A percentile compares a stretch with the other conserved stretches of the same genome.
These are phyloP conservation scores for Tursiops truncatus DNA, from an alignment of 2,113 vertebrate species.

Conservation along the genomic window DNA sequence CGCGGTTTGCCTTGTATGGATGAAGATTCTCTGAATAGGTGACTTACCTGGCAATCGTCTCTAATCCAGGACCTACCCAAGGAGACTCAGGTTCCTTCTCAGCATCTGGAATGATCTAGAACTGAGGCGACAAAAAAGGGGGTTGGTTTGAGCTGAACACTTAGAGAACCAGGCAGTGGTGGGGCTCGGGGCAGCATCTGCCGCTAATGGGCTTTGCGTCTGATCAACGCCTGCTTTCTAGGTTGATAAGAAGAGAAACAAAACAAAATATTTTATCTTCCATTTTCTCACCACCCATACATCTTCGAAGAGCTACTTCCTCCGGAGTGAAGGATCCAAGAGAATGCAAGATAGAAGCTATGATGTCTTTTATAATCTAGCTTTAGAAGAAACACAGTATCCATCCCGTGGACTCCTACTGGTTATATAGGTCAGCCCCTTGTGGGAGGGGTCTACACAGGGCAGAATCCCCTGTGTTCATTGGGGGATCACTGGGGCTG, in stretches of 20 bases:
- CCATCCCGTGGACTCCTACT: neutral
- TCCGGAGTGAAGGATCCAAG: neutral
- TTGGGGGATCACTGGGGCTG: neutral
- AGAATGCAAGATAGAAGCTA: neutral
- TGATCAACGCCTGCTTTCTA: neutral
- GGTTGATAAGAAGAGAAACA: neutral
- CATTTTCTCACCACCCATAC: neutral
- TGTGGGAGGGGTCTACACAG: neutral
- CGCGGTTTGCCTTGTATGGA: neutral
- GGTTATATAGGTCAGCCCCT: neutral
- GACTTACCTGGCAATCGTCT: neutral
- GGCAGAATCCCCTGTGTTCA: neutral
- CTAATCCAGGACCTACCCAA: neutral
- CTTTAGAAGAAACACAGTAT: neutral
- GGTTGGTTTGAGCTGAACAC: neutral
- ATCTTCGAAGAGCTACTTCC: neutral
- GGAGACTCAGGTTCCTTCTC: neutral
- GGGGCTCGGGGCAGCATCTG: neutral
- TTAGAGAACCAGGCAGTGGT: neutral
- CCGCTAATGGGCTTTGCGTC: neutral
- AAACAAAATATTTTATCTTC: neutral
- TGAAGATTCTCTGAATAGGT: neutral
- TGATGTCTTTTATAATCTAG: no score
- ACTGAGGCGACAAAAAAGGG: neutral
- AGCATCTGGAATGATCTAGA: neutral